These are phyloP conservation scores for Xiphydria camelus DNA, from an alignment of 2,888 invertebrate genomes.

Conservation along the genomic window DNA sequence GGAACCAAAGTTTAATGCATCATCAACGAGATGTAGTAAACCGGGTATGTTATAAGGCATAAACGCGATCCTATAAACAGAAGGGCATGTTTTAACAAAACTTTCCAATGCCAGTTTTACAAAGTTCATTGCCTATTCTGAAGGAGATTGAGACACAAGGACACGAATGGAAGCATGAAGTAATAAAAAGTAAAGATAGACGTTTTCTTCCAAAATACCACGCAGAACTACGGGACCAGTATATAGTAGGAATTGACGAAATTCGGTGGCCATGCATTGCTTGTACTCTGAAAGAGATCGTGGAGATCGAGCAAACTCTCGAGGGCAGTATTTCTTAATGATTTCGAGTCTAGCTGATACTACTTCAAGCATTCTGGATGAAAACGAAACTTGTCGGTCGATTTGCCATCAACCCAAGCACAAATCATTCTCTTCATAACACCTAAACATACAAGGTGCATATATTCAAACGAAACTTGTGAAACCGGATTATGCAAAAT, in stretches of 20 bases:
- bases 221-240: constrained; percentile 32
- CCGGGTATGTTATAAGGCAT: too few relatives aligned
- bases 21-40: too few relatives aligned
- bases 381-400: constrained; percentile 12
- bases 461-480: constrained; percentile 24
- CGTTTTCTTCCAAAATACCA: constrained; percentile 18
- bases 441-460: too few relatives aligned
- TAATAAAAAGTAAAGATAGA: constrained; percentile 30
- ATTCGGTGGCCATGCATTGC: too few relatives aligned
- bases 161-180: constrained; percentile 29
- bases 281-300: constrained; percentile 20
- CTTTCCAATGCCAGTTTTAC: constrained; percentile 10
- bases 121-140: constrained; percentile 13
- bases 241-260: constrained; percentile 33
- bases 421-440: constrained; percentile 20
- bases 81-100: constrained; percentile 17
- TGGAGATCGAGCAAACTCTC: constrained; percentile 32
- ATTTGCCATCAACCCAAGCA: constrained; percentile 16
- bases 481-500: constrained; percentile 20
- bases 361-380: constrained; percentile 9
- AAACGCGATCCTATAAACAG: too few relatives aligned
- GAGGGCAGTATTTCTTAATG: constrained; percentile 22
- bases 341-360: constrained; percentile 17
- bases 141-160: constrained; percentile 15
- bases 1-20: too few relatives aligned